Evolutionary conservation across 2,113 vertebrate species (phyloP).

Genomic region (Bagarius yarrelli): DNA sequence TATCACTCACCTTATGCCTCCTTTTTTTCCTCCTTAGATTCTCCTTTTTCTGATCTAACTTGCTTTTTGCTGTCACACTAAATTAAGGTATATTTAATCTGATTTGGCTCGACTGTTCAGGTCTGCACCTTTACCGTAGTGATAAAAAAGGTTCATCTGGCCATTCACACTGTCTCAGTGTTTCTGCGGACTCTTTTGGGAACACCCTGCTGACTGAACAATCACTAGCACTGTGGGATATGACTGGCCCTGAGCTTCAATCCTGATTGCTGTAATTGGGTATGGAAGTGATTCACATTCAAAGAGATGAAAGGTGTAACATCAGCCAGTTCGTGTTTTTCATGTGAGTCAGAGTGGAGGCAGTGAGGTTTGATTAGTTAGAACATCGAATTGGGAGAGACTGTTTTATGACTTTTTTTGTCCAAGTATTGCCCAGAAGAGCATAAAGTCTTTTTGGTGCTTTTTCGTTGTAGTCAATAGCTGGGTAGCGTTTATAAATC

Average conservation of each 20-base stretch:
- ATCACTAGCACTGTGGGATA: conserved; percentile 4
- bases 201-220: conserved; percentile 27
- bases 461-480: conserved; percentile 23
- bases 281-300: conserved; percentile 6
- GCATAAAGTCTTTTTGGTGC: conserved; percentile 10
- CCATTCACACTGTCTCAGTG: conserved; percentile 23
- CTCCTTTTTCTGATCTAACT: not conserved
- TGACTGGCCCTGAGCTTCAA: conserved; percentile 16
- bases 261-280: conserved; percentile 36
- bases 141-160: conserved; percentile 32
- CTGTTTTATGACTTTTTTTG: conserved; percentile 16
- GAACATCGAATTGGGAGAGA: conserved; percentile 7
- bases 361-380: not conserved
- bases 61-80: not conserved
- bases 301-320: conserved; percentile 4
- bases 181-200: conserved; percentile 13
- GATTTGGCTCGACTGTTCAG: not conserved
- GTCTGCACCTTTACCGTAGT: not conserved
- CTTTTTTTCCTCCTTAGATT: not conserved
- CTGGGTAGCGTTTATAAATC: conserved; percentile 34
- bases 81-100: conserved; percentile 25
- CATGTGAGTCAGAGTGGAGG: not conserved
- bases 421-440: conserved; percentile 13
- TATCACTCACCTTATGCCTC: not conserved
- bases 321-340: conserved; percentile 5